phyloP scores from a whole-genome alignment of 2,888 invertebrate genomes.

The Sinodicranocentrus sp. region DNA sequence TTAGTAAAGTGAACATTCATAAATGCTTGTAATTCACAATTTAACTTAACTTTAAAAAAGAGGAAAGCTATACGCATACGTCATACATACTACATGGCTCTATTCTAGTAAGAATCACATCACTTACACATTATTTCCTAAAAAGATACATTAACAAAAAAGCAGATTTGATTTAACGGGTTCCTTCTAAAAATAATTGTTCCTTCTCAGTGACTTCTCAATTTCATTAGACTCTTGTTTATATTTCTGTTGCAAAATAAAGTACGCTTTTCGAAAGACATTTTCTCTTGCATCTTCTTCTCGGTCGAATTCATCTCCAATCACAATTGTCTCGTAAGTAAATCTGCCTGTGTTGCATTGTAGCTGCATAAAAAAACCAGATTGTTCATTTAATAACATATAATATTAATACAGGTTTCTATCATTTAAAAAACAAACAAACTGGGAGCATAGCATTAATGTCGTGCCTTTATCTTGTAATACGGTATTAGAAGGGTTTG shows the following conservation, averaged over 20 bases:
- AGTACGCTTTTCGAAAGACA: slow-evolving; percentile 11
- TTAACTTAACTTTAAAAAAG: no score
- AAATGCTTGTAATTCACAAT: no score
- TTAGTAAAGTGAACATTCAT: no score
- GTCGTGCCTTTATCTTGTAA: slow-evolving; percentile 31
- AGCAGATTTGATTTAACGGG: no score
- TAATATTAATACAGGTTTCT: background rate
- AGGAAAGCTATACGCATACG: no score
- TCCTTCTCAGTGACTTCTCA: background rate
- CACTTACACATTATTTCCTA: no score
- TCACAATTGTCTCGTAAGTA: slow-evolving; percentile 6
- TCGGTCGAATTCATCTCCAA: slow-evolving; percentile 33
- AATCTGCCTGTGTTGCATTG: background rate
- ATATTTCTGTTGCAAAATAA: background rate
- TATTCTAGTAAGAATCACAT: no score
- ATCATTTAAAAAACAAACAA: background rate
- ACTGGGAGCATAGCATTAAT: background rate
- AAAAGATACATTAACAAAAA: no score
- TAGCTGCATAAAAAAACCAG: slow-evolving; percentile 2
- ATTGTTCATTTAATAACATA: background rate
- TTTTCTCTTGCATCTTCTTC: slow-evolving; percentile 19
- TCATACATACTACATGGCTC: no score
- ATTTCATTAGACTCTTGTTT: background rate
- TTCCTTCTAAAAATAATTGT: no score
- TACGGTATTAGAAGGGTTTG: background rate